Base-by-base conservation (phyloP, 2,113 vertebrate genomes). In the Pangasianodon gigas region DNA sequence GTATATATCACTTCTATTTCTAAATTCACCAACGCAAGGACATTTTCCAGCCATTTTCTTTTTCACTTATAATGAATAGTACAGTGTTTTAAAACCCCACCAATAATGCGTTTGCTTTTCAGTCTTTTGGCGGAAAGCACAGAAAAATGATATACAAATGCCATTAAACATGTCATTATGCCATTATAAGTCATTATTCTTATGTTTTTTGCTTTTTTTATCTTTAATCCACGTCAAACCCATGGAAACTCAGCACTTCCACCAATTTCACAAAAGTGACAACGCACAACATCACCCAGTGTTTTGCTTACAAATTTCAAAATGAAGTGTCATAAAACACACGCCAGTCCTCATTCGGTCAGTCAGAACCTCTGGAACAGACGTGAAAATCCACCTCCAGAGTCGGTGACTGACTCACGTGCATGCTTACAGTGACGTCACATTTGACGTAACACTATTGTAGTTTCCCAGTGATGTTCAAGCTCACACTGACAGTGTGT, bases 351-450 rank as follows among this genome's bases (percentile, higher is more conserved):
- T 62, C 32, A 24, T 81, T 48, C 85, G 60, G 48, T 44, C 90
- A 91, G 90, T 89, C 88, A 89, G 69, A 83, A 79, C 85, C 79
- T 67, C 85, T 67, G 88, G 80, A 44, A 84, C 80, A 46, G 85
- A 79, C n/a, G 69, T 89, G 88, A 81, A 58, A 41, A 87, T 65
- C 81, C 74, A 52, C 19, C n/a, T 6, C 71, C 71, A 77, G 82
- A 79, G 84, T 46, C 71, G 56, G 60, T 81, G 84, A 69, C 84
- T 56, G 89, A 10, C 13, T n/a, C 41, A n/a, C 52, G 26, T 44
- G 44, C 46, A 75, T 37, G 69, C 46, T 24, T 19, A 79, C 24
- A 18, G 82, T 41, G 60, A 62, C 14, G 75, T 80, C 21, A 3
- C 44, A 24, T 80, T 82, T 21, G 86, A 46, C 29, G 62, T 54